Percentiles rank a stretch among this genome's conserved stretches.
Conservation (phyloP, 2,888 invertebrate genomes). For the Sicus ferrugineus region DNA sequence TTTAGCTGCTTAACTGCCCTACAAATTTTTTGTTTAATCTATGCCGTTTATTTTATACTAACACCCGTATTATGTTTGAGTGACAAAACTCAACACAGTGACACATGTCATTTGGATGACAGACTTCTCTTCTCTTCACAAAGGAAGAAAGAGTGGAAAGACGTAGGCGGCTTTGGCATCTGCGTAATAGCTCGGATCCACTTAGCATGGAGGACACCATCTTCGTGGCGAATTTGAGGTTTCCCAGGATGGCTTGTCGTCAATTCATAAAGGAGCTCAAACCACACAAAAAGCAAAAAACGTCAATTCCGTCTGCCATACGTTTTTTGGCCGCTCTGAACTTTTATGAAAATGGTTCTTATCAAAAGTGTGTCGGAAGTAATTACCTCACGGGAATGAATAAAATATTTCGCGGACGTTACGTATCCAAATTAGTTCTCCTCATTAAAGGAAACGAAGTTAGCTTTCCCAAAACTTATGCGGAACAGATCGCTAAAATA, state of each 20-base stretch:
- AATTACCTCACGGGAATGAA: background rate
- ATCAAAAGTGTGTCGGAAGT: conserved; percentile 30
- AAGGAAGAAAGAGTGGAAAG: no score
- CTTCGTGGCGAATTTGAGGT: conserved; percentile 24
- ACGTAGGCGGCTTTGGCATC: background rate
- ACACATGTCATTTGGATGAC: no score
- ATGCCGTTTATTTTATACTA: no score
- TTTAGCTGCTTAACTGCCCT: no score
- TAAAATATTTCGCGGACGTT: background rate
- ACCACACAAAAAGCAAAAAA: conserved; percentile 21
- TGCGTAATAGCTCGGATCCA: conserved; percentile 5
- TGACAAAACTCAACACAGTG: no score
- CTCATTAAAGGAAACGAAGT: conserved; percentile 7
- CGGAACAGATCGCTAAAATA: conserved; percentile 3
- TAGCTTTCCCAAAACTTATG: conserved; percentile 5
- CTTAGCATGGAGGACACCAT: conserved; percentile 17
- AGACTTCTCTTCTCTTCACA: no score
- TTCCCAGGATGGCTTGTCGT: conserved; percentile 9
- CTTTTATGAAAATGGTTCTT: conserved; percentile 15
- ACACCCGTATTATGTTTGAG: no score
- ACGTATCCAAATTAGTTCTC: background rate
- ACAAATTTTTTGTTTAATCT: no score
- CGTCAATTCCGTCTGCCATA: conserved; percentile 12
- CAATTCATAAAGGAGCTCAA: conserved; percentile 14
- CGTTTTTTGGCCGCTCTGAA: conserved; percentile 14